These are phyloP conservation scores for Drosophila flavopinicola DNA, from an alignment of 2,888 invertebrate genomes.

Conservation along the genomic window DNA sequence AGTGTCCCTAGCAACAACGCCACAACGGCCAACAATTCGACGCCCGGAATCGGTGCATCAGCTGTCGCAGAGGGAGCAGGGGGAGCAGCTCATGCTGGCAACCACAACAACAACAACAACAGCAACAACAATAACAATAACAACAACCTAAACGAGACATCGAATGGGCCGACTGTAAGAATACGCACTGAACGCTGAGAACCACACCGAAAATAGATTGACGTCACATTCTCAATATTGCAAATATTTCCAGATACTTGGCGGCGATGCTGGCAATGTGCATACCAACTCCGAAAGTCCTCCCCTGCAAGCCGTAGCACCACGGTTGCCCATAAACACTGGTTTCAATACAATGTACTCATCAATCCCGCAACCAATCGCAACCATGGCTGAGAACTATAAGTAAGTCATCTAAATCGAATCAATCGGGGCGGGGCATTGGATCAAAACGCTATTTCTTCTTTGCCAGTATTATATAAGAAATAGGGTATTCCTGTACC, in stretches of 20 bases:
- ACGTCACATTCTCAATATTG: neutral
- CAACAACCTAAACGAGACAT: constrained; percentile 55
- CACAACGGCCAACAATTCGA: constrained; percentile 57
- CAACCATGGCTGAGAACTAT: constrained; percentile 95
- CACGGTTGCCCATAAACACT: constrained; percentile 90
- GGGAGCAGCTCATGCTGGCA: constrained; percentile 44
- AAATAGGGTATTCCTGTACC: too few relatives aligned
- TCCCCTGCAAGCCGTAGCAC: constrained; percentile 86
- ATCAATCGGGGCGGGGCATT: too few relatives aligned
- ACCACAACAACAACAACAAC: too few relatives aligned
- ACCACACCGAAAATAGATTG: neutral
- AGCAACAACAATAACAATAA: too few relatives aligned
- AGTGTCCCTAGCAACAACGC: constrained; percentile 40
- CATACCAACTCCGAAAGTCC: constrained; percentile 84
- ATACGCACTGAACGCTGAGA: neutral
- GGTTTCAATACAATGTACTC: constrained; percentile 98
- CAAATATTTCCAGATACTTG: constrained; percentile 50
- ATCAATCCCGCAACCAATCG: constrained; percentile 96
- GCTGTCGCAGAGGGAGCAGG: constrained; percentile 52
- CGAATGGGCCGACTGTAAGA: constrained; percentile 65
- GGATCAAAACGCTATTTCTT: too few relatives aligned
- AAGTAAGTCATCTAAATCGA: constrained; percentile 87
- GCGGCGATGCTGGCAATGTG: constrained; percentile 84
- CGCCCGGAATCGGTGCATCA: constrained; percentile 40
- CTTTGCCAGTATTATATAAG: too few relatives aligned